Conservation (phyloP, 2,113 vertebrate genomes). For the Irena cyanogastra region DNA sequence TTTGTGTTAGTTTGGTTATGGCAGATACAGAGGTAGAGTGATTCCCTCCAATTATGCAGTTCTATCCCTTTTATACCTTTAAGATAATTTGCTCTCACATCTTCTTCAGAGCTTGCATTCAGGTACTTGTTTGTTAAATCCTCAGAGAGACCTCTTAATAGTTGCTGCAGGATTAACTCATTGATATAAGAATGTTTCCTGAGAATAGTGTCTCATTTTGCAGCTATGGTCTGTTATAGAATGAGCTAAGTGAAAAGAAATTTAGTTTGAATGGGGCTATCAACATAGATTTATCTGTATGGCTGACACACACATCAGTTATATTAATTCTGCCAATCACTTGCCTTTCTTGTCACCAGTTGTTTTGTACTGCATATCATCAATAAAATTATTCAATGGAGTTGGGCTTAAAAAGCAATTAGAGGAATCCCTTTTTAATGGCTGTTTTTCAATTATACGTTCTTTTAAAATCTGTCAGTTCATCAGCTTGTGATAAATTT, state of each 20-base stretch:
- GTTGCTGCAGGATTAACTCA: background rate
- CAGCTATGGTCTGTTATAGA: background rate
- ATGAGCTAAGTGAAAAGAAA: background rate
- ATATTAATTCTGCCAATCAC: background rate
- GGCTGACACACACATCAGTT: background rate
- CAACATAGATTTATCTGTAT: background rate
- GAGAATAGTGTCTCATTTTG: background rate
- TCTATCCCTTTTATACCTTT: background rate
- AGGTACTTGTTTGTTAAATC: background rate
- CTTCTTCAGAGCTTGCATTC: background rate
- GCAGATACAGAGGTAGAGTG: background rate
- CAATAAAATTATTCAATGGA: background rate
- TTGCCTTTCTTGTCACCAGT: background rate
- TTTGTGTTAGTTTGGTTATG: background rate
- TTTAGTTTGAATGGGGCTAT: background rate
- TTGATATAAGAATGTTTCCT: background rate
- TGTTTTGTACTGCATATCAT: background rate
- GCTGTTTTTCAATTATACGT: background rate
- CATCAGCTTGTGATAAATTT: background rate
- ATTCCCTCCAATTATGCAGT: background rate
- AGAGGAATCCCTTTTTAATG: conserved; percentile 1
- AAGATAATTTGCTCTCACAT: background rate
- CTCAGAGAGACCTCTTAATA: background rate
- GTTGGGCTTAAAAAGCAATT: background rate
- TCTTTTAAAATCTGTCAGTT: background rate